phyloP scores from a whole-genome alignment of 2,797 vertebrate species.

The Pelobates cultripes region DNA sequence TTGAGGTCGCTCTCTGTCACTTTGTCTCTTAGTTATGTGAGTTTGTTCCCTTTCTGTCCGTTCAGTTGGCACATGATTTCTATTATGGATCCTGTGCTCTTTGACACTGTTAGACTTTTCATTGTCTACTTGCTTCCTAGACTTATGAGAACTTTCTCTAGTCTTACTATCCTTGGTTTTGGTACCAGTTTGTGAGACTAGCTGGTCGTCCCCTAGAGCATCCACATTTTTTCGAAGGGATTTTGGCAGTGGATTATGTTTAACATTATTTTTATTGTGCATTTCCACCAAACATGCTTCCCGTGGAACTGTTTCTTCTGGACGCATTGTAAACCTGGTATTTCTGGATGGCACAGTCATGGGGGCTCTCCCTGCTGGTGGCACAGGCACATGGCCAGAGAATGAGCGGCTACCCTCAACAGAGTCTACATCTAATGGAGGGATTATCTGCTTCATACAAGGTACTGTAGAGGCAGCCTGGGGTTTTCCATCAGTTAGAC shows the following conservation, averaged over 20 bases:
- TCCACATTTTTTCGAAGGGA: slow-evolving; percentile 14
- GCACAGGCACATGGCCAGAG: slow-evolving; percentile 50
- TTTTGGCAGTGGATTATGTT: slow-evolving; percentile 36
- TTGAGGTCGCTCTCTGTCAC: slow-evolving; percentile 10
- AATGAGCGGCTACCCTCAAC: neutral
- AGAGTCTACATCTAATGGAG: slow-evolving; percentile 10
- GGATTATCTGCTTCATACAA: neutral
- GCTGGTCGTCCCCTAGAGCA: neutral
- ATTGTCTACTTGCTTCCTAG: slow-evolving; percentile 1
- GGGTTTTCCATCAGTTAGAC: neutral
- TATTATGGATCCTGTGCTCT: neutral
- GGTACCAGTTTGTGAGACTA: neutral
- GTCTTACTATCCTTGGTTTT: slow-evolving; percentile 5
- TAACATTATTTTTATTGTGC: slow-evolving; percentile 5
- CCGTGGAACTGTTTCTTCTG: slow-evolving; percentile 8
- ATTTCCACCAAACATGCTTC: neutral
- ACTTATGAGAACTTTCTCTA: slow-evolving; percentile 8
- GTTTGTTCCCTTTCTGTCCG: slow-evolving; percentile 2
- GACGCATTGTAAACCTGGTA: slow-evolving; percentile 24
- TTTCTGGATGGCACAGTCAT: slow-evolving; percentile 63
- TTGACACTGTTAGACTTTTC: slow-evolving; percentile 12
- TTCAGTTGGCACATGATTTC: slow-evolving; percentile 9
- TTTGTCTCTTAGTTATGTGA: slow-evolving; percentile 11
- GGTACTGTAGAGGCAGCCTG: neutral
- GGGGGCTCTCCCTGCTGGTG: slow-evolving; percentile 60